These are phyloP conservation scores for Symphodus melops DNA, from an alignment of 2,113 vertebrate species.

Conservation along the genomic window DNA sequence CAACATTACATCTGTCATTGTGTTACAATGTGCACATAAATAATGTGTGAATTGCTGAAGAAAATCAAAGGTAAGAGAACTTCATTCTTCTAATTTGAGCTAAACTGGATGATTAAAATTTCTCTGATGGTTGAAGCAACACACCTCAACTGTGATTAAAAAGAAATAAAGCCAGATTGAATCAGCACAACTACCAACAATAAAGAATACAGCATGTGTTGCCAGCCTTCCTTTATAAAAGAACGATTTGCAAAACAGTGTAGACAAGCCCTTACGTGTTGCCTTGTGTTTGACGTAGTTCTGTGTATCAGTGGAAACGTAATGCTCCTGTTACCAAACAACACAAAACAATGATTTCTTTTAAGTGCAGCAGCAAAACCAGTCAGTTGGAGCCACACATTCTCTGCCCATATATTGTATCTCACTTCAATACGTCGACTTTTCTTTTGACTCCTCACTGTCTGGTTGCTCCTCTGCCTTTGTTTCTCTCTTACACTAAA, in stretches of 20 bases:
- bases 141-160: not conserved
- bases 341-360: conserved; percentile 18
- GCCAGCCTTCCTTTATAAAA: not conserved
- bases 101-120: not conserved
- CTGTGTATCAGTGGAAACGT: conserved; percentile 26
- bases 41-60: not conserved
- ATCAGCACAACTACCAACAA: conserved; percentile 6
- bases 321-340: conserved; percentile 14
- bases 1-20: not conserved
- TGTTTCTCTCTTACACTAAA: not conserved
- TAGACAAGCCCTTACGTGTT: conserved; percentile 7
- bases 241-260: conserved; percentile 25
- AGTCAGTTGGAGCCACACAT: conserved; percentile 1
- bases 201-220: conserved; percentile 7
- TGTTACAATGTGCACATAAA: not conserved
- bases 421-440: not conserved
- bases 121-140: not conserved
- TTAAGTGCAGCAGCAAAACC: conserved; percentile 1
- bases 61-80: not conserved
- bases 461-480: not conserved
- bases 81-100: not conserved
- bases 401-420: conserved; percentile 9
- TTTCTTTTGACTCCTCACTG: not conserved
- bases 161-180: conserved; percentile 16
- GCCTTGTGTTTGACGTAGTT: conserved; percentile 1